These are phyloP conservation scores for Elachura formosa DNA, from an alignment of 2,113 vertebrate species.

Conservation along the genomic window DNA sequence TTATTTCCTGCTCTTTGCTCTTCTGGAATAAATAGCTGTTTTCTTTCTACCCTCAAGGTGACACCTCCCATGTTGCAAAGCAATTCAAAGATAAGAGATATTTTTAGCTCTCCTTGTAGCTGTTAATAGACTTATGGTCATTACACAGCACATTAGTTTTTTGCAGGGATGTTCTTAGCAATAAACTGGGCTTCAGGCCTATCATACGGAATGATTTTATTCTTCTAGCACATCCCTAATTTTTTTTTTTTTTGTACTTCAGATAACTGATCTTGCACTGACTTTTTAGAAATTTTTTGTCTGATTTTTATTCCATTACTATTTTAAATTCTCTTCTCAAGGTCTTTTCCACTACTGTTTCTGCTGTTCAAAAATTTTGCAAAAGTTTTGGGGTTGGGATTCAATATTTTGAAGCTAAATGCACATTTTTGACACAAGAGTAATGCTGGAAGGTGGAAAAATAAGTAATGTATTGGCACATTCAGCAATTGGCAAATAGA, in stretches of 20 bases:
- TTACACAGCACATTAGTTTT: constrained; percentile 66
- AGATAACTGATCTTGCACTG: neutral
- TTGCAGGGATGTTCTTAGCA: constrained; percentile 10
- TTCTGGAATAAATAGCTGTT: constrained; percentile 23
- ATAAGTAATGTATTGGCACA: neutral
- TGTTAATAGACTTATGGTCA: constrained; percentile 12
- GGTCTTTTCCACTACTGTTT: neutral
- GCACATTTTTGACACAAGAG: neutral
- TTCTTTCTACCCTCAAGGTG: constrained; percentile 55
- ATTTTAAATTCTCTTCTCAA: neutral
- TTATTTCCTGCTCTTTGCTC: neutral
- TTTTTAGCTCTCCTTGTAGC: constrained; percentile 50
- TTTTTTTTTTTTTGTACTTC: neutral
- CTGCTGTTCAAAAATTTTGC: neutral
- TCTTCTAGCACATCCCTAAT: neutral
- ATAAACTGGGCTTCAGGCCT: constrained; percentile 14
- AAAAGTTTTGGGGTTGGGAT: neutral
- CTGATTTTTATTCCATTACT: neutral
- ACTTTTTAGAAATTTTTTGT: neutral
- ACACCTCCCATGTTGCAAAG: constrained; percentile 13
- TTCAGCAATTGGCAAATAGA: neutral
- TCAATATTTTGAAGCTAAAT: neutral
- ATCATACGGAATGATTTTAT: constrained; percentile 50
- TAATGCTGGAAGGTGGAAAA: neutral
- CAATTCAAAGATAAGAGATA: constrained; percentile 12